phyloP scores from a whole-genome alignment of 2,113 vertebrate species.

The Sminthopsis crassicaudata region DNA sequence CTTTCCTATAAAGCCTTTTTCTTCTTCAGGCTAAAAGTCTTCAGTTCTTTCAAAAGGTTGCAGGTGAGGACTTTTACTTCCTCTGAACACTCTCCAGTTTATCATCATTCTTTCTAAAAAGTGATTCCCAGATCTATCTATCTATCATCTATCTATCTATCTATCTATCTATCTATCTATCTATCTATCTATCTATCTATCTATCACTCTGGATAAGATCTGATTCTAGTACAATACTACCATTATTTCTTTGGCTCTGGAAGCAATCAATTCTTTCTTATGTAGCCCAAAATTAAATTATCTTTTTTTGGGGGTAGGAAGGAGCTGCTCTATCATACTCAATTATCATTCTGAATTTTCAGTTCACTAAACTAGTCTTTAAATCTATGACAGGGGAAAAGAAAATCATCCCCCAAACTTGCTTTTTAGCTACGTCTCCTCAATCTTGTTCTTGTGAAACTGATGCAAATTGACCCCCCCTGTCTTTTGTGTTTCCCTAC shows the following conservation, averaged over 20 bases:
- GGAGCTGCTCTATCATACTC: not conserved
- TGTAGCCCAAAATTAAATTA: no score
- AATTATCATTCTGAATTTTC: not conserved
- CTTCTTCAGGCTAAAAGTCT: not conserved
- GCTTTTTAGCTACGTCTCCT: not conserved
- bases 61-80: not conserved
- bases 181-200: rapidly evolving
- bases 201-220: not conserved
- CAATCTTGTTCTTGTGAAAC: not conserved
- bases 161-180: rapidly evolving
- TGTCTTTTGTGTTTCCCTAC: no score
- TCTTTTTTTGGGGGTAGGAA: no score
- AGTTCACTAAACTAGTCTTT: not conserved
- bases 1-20: not conserved
- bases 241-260: not conserved
- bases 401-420: not conserved
- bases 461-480: no score
- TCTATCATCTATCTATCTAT: rapidly evolving
- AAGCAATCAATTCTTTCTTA: not conserved
- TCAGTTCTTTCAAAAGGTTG: not conserved
- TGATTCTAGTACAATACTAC: not conserved
- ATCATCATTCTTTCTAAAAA: not conserved
- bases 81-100: not conserved
- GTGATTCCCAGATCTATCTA: not conserved
- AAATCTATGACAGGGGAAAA: not conserved